Percentiles rank a stretch among this genome's conserved stretches.
These are phyloP conservation scores for Cotesia chilonis DNA, from an alignment of 1,140 invertebrate species.

Conservation along the genomic window DNA sequence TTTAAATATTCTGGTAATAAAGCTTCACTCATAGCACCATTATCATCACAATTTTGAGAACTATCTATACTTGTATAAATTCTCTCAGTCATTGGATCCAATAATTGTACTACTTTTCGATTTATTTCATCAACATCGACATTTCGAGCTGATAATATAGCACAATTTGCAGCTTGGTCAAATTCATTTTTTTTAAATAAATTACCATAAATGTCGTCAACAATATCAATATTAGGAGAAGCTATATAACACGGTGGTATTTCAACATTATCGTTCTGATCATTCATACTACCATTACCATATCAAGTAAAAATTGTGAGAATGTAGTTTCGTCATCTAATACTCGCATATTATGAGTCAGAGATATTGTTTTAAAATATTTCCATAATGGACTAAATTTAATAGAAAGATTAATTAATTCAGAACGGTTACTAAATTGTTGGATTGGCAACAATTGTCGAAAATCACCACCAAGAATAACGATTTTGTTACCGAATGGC, in stretches of 20 bases:
- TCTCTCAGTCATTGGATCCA: not conserved
- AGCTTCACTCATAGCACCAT: constrained; percentile 19
- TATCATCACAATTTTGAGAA: constrained; percentile 24
- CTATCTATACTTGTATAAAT: constrained; percentile 29
- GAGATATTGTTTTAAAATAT: too few relatives aligned
- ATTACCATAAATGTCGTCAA: not conserved
- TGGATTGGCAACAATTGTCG: too few relatives aligned
- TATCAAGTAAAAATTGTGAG: not conserved
- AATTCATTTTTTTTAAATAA: not conserved
- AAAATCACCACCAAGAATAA: constrained; percentile 2
- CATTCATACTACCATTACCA: not conserved
- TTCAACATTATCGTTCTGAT: not conserved
- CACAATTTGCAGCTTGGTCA: not conserved
- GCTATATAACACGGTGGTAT: not conserved
- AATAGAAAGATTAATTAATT: not conserved
- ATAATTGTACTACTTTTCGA: constrained; percentile 36
- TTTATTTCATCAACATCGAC: constrained; percentile 41
- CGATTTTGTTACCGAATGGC: constrained; percentile 1
- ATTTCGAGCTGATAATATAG: constrained; percentile 1
- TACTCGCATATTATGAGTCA: too few relatives aligned
- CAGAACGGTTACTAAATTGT: not conserved
- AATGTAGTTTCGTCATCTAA: not conserved
- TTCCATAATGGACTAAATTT: not conserved
- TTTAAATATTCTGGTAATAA: constrained; percentile 40
- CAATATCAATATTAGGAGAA: not conserved